These are phyloP conservation scores for Periparus ater DNA, from an alignment of 2,797 vertebrate genomes.

Conservation along the genomic window DNA sequence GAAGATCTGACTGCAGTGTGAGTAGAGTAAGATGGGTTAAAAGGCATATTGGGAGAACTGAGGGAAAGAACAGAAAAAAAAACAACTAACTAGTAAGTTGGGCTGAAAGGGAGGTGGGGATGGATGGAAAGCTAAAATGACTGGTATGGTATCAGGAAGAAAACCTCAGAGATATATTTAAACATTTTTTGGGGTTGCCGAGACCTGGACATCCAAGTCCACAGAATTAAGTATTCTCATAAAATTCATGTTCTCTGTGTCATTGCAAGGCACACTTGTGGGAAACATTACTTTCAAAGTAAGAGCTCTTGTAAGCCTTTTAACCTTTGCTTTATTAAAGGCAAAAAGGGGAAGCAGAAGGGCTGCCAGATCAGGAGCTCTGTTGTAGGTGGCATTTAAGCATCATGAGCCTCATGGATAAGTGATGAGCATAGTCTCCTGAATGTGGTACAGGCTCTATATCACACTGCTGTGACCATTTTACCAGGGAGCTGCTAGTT, in stretches of 20 bases:
- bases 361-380: background rate
- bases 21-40: background rate
- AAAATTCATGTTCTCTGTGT: background rate
- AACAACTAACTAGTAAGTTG: background rate
- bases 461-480: constrained; percentile 25
- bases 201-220: background rate
- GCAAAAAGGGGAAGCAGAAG: background rate
- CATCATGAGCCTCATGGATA: background rate
- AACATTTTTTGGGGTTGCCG: background rate
- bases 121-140: background rate
- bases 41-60: background rate
- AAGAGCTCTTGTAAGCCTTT: constrained; percentile 7
- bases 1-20: background rate
- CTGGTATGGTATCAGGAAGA: background rate
- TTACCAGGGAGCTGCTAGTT: constrained; percentile 20
- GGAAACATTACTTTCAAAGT: constrained; percentile 9
- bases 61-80: background rate
- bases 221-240: background rate
- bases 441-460: constrained; percentile 9
- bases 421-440: background rate
- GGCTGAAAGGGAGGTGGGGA: background rate
- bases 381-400: constrained; percentile 49
- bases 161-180: background rate
- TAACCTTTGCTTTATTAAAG: constrained; percentile 39
- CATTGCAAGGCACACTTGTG: background rate